Conservation (phyloP, 2,113 vertebrate genomes). For the Colius striatus region DNA sequence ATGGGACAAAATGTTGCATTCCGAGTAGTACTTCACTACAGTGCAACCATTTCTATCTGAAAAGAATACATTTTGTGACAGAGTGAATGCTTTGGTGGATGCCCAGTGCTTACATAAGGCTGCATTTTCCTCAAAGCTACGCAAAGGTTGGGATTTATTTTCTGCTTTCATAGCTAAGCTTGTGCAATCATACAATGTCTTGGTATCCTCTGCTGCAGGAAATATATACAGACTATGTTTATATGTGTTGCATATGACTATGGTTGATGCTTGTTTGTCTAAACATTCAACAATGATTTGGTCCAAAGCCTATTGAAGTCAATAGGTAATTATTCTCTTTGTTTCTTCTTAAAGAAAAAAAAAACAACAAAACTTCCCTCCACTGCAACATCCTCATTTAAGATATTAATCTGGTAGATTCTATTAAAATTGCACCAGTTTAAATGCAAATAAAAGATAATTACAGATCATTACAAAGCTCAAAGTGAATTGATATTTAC, state of each 20-base stretch:
- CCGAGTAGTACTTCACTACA: not conserved
- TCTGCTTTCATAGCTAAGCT: not conserved
- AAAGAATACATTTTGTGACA: not conserved
- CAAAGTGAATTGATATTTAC: not conserved
- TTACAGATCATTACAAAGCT: not conserved
- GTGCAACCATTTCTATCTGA: not conserved
- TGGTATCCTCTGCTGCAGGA: not conserved
- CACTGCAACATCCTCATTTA: constrained; percentile 12
- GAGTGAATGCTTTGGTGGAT: not conserved
- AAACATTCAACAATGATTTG: not conserved
- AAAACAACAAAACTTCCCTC: not conserved
- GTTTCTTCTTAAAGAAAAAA: not conserved
- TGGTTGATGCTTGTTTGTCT: not conserved
- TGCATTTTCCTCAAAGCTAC: not conserved
- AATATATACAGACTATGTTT: not conserved
- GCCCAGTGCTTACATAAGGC: not conserved
- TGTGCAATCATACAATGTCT: not conserved
- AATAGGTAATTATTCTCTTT: not conserved
- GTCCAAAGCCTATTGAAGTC: not conserved
- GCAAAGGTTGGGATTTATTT: not conserved
- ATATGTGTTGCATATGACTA: not conserved
- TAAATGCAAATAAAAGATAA: not conserved
- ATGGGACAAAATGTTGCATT: not conserved
- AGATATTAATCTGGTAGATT: constrained; percentile 49
- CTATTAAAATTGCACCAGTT: not conserved